These are phyloP conservation scores for Cryptomyrus ogoouensis DNA, from an alignment of 2,113 vertebrate species.

Conservation along the genomic window DNA sequence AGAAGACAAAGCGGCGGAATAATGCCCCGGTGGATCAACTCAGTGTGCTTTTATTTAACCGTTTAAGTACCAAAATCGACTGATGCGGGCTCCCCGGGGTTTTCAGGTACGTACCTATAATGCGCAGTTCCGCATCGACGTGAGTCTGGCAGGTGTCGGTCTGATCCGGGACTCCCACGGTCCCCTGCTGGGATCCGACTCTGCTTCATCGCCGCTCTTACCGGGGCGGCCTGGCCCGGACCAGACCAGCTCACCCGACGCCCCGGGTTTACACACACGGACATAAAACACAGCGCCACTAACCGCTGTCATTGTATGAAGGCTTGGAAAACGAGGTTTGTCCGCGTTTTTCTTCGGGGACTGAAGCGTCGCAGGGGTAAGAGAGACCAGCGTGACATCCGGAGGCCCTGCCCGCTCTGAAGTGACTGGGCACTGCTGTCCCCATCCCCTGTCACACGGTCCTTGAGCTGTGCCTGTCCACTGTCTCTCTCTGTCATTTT, in stretches of 20 bases:
- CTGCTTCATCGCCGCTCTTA: slow-evolving; percentile 53
- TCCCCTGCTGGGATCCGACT: slow-evolving; percentile 54
- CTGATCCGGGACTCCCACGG: slow-evolving; percentile 58
- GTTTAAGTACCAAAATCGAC: slow-evolving; percentile 49
- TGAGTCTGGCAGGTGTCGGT: slow-evolving; percentile 28
- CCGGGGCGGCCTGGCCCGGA: background rate
- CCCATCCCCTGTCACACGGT: background rate
- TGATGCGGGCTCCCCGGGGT: slow-evolving; percentile 12
- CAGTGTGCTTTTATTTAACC: slow-evolving; percentile 56
- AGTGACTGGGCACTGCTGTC: background rate
- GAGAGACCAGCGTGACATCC: background rate
- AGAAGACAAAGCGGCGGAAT: slow-evolving; percentile 75
- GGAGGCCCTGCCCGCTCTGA: background rate
- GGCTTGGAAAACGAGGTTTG: background rate
- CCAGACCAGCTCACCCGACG: background rate
- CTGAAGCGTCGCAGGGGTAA: background rate
- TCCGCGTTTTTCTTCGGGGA: background rate
- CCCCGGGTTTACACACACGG: background rate
- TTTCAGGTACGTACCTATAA: slow-evolving; percentile 47
- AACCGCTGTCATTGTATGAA: background rate
- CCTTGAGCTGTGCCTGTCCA: background rate
- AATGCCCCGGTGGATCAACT: slow-evolving; percentile 61
- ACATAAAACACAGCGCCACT: background rate
- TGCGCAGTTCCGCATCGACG: background rate
- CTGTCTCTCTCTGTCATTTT: background rate